Evolutionary conservation across 2,797 vertebrate species (phyloP).

Genomic region (Lophotriccus pileatus): DNA sequence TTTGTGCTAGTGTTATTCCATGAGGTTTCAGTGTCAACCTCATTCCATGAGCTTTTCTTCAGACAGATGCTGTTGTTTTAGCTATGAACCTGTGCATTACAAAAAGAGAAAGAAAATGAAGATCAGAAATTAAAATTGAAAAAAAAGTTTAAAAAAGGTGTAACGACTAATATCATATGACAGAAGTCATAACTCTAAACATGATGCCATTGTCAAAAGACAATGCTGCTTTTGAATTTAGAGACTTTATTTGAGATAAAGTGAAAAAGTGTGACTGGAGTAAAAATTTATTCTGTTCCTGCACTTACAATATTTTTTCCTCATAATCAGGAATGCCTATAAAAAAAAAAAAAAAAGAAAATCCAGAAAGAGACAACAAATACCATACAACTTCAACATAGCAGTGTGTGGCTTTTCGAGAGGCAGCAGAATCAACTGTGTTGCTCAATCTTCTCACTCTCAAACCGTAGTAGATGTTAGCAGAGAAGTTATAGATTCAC

Average conservation of each 20-base stretch:
- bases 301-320: neutral
- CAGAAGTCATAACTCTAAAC: neutral
- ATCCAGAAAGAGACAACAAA: neutral
- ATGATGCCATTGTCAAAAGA: neutral
- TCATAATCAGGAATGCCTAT: neutral
- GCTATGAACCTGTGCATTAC: neutral
- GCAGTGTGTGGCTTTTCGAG: neutral
- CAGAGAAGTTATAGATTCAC: fast-evolving
- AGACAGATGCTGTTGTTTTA: neutral
- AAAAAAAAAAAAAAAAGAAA: neutral
- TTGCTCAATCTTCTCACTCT: neutral
- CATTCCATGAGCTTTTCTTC: neutral
- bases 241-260: neutral
- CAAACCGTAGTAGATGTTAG: neutral
- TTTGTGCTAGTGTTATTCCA: neutral
- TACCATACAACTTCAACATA: neutral
- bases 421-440: neutral
- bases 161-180: neutral
- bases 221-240: neutral
- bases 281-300: neutral
- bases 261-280: fast-evolving
- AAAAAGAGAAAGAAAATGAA: neutral
- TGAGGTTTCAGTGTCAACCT: neutral
- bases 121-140: neutral
- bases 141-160: neutral